Percentiles rank a stretch among this genome's conserved stretches.
Evolutionary conservation across 2,888 invertebrate genomes (phyloP).

Genomic region (Troilus luridus): DNA sequence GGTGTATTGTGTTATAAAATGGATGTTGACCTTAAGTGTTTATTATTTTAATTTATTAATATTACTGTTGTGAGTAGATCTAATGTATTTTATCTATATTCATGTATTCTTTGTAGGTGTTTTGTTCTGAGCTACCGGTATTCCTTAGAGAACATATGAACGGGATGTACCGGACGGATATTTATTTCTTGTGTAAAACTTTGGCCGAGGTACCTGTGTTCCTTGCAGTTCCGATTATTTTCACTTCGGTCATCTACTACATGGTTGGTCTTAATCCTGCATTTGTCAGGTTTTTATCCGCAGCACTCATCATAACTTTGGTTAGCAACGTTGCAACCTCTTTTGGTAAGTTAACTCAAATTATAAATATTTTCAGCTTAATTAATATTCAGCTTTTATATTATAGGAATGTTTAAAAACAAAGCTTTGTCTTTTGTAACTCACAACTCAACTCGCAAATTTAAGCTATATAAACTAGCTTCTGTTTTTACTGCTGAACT

Average conservation of each 20-base stretch:
- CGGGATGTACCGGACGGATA: slow-evolving; percentile 91
- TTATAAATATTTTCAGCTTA: too few relatives aligned
- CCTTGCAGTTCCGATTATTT: slow-evolving; percentile 84
- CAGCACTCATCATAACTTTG: slow-evolving; percentile 82
- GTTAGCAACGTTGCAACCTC: slow-evolving; percentile 91
- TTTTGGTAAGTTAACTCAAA: slow-evolving; percentile 77
- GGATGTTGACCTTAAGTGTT: too few relatives aligned
- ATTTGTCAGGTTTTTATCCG: slow-evolving; percentile 79
- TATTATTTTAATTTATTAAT: too few relatives aligned
- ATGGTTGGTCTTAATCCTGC: slow-evolving; percentile 87
- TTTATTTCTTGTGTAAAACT: slow-evolving; percentile 93
- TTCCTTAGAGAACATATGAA: slow-evolving; percentile 90
- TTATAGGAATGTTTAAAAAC: neutral
- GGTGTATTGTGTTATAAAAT: too few relatives aligned
- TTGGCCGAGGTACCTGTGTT: slow-evolving; percentile 91
- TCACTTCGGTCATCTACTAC: slow-evolving; percentile 87
- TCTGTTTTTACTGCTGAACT: too few relatives aligned
- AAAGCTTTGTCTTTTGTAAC: too few relatives aligned
- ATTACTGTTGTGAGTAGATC: too few relatives aligned
- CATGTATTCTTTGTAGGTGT: slow-evolving; percentile 76
- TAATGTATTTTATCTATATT: too few relatives aligned
- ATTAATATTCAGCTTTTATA: neutral
- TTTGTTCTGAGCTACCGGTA: slow-evolving; percentile 90
- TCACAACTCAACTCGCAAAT: too few relatives aligned
- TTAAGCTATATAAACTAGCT: too few relatives aligned